These are phyloP conservation scores for Melopsittacus undulatus DNA, from an alignment of 2,797 vertebrate genomes.

Conservation along the genomic window DNA sequence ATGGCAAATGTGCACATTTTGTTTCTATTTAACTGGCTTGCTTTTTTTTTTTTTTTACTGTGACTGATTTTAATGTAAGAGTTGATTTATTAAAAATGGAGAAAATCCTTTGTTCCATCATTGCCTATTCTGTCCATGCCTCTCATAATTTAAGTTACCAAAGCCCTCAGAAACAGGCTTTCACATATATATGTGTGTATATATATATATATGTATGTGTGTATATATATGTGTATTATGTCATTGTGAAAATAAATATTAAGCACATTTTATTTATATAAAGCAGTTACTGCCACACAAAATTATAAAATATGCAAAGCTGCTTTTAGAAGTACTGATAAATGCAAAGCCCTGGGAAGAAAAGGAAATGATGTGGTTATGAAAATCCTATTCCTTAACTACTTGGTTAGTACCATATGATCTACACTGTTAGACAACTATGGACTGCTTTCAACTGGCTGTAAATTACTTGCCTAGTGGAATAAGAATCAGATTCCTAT, in stretches of 20 bases:
- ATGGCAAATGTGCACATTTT: background rate
- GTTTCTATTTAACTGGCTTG: background rate
- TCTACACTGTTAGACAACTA: background rate
- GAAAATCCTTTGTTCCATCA: conserved; percentile 14
- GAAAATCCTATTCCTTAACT: background rate
- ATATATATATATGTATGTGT: background rate
- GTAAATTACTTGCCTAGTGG: background rate
- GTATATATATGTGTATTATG: background rate
- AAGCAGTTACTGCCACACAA: background rate
- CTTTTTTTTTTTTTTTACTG: background rate
- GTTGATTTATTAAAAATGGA: conserved; percentile 35
- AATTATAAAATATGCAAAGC: background rate
- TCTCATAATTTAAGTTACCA: background rate
- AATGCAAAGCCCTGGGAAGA: background rate
- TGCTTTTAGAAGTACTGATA: background rate
- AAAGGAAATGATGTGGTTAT: background rate
- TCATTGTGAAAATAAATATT: conserved; percentile 37
- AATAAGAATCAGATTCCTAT: background rate
- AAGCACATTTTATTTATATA: background rate
- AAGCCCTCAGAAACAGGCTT: background rate
- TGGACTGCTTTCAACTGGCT: background rate
- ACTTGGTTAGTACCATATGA: background rate
- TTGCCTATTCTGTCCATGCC: background rate
- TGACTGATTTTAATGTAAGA: conserved; percentile 12
- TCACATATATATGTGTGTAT: background rate